Conservation (phyloP, 2,888 invertebrate genomes). For the Trichopria drosophilae region DNA sequence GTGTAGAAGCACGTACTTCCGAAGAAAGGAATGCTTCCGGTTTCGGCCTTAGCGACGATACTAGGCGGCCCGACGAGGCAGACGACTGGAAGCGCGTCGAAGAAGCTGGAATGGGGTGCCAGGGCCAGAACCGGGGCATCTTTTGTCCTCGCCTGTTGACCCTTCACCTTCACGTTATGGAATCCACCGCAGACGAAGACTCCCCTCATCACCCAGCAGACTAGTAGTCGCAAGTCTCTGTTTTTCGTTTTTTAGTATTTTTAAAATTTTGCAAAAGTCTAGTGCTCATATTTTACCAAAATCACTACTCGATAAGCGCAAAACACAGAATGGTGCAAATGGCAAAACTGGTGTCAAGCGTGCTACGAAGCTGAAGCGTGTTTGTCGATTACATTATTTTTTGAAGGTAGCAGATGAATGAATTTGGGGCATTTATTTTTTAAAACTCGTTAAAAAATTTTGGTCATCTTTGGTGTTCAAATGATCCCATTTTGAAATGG, state of each 20-base stretch:
- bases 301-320: background rate
- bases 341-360: too few relatives aligned
- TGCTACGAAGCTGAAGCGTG: too few relatives aligned
- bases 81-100: slow-evolving; percentile 84
- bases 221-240: slow-evolving; percentile 68
- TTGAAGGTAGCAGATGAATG: background rate
- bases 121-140: slow-evolving; percentile 84
- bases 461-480: too few relatives aligned
- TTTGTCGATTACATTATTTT: slow-evolving; percentile 1
- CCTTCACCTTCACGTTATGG: slow-evolving; percentile 76
- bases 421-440: too few relatives aligned
- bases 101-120: slow-evolving; percentile 90
- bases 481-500: too few relatives aligned
- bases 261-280: slow-evolving; percentile 8
- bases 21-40: slow-evolving; percentile 79
- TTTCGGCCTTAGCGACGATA: slow-evolving; percentile 87
- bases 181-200: slow-evolving; percentile 83
- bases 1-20: slow-evolving; percentile 77
- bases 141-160: slow-evolving; percentile 65
- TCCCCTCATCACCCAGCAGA: slow-evolving; percentile 72
- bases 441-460: too few relatives aligned
- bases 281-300: too few relatives aligned
- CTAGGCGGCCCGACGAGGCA: slow-evolving; percentile 83
- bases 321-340: background rate
- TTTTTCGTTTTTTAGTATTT: slow-evolving; percentile 21